Evolutionary conservation across 2,113 vertebrate species (phyloP), one percentile per base, ranked within the genome.

Genomic region (Misgurnus anguillicaudatus): DNA sequence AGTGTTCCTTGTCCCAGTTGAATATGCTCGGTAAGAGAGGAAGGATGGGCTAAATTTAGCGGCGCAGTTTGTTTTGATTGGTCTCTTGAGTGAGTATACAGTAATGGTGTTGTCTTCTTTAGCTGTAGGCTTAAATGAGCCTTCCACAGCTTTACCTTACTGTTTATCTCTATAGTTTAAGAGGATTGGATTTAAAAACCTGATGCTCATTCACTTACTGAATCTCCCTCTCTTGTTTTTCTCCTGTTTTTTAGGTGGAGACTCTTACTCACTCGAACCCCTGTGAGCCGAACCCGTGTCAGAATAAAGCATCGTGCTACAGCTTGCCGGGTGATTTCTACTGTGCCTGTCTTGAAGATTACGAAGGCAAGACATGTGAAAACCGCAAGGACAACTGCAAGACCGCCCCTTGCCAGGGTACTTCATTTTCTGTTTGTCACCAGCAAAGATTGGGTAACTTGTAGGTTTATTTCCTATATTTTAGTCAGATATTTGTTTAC

Each of bases 361-460:
- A 93, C 14, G 92, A 94, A 21, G 98, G 97, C 19, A 98, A 99
- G 89, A 96, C 95, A 81, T 99, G 98, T 47, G 95, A 94, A 0
- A 90, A 89, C 75, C 92, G 92, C 48, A 94, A 95, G 84, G 94
- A 94, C 82, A 91, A 89, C 63, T 99, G 98, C 90, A 93, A 89
- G 4, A 93, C 93, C 0, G 88, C 92, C 51, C 91, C 93, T 3
- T 99, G 98, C 88, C 93, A 94, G 95, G 96, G 98, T 98, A 89
- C 8, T 21, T 5, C n/a, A 2, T 19, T 4, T 8, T 5, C 1
- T 19, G 19, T 19, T 51, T 45, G 42, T 45, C 42, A 7, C 42
- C 16, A 55, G 17, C 5, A n/a, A 55, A 55, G 53, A 19, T 14
- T 51, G 11, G 11, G 11, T 51, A 14, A 13, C 14, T 51, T 51